Evolutionary conservation across 2,113 vertebrate species (phyloP).

Genomic region (Caretta caretta): DNA sequence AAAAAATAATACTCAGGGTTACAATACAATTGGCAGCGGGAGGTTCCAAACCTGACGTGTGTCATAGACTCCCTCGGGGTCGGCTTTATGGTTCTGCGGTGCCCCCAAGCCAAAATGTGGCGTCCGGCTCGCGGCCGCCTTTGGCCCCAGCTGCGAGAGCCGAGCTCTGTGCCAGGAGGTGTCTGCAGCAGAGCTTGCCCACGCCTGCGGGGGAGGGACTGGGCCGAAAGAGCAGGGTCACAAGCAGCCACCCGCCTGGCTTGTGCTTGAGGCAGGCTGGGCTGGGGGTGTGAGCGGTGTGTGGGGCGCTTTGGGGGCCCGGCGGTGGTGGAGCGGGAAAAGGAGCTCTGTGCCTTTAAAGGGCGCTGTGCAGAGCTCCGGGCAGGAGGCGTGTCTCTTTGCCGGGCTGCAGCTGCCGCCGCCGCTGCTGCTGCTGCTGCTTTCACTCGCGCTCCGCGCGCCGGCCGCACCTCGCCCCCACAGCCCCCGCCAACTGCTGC

Average conservation of each 20-base stretch:
- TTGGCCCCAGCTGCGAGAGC: neutral
- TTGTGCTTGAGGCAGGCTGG: neutral
- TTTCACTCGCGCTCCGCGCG: slow-evolving; percentile 49
- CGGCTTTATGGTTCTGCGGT: neutral
- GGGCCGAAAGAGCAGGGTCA: neutral
- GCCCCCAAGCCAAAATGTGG: neutral
- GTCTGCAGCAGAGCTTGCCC: neutral
- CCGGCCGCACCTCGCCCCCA: slow-evolving; percentile 8
- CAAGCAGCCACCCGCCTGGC: neutral
- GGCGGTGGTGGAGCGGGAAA: neutral
- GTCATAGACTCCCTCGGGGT: neutral
- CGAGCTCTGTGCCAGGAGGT: neutral
- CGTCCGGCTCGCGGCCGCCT: neutral
- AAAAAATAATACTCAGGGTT: neutral
- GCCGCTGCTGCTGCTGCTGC: neutral
- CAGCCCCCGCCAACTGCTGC: neutral
- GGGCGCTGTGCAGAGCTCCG: slow-evolving; percentile 74
- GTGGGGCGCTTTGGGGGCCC: neutral
- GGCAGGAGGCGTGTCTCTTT: slow-evolving; percentile 89
- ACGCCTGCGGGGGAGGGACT: no score
- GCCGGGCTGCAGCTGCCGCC: neutral
- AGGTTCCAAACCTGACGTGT: neutral
- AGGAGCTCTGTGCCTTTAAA: slow-evolving; percentile 79
- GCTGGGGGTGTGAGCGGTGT: neutral
- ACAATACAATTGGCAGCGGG: slow-evolving; percentile 16